These are phyloP conservation scores for Pipra filicauda DNA, from an alignment of 2,113 vertebrate genomes.

Conservation along the genomic window DNA sequence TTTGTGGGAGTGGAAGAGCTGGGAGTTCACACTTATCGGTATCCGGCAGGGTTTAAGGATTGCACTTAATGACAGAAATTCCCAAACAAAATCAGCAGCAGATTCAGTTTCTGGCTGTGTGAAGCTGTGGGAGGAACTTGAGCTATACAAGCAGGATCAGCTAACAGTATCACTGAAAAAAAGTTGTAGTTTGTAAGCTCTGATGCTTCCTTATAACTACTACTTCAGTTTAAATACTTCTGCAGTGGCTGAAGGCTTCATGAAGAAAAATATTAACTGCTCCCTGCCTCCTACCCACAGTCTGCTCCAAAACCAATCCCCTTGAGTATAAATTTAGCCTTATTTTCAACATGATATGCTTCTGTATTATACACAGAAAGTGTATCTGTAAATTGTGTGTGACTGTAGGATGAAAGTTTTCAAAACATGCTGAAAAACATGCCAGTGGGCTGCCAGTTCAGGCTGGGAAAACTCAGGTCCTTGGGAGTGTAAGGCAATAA, in stretches of 20 bases:
- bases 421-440: background rate
- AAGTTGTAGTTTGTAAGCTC: background rate
- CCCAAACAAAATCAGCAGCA: background rate
- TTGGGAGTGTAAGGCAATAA: background rate
- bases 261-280: background rate
- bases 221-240: background rate
- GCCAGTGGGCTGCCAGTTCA: background rate
- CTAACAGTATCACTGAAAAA: background rate
- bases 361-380: background rate
- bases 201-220: background rate
- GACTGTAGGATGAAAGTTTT: background rate
- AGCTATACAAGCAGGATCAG: background rate
- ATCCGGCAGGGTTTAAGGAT: background rate
- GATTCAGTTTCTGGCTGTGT: background rate
- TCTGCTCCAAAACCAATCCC: background rate
- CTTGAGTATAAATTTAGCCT: background rate
- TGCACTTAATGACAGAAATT: background rate
- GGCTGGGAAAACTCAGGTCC: background rate
- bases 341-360: background rate
- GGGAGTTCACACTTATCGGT: background rate
- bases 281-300: background rate
- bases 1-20: background rate
- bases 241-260: background rate
- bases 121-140: background rate
- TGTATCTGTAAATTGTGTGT: background rate